Percentiles rank a stretch among this genome's conserved stretches.
Conservation (phyloP, 2,797 vertebrate genomes). For the Myotis pilosus region DNA sequence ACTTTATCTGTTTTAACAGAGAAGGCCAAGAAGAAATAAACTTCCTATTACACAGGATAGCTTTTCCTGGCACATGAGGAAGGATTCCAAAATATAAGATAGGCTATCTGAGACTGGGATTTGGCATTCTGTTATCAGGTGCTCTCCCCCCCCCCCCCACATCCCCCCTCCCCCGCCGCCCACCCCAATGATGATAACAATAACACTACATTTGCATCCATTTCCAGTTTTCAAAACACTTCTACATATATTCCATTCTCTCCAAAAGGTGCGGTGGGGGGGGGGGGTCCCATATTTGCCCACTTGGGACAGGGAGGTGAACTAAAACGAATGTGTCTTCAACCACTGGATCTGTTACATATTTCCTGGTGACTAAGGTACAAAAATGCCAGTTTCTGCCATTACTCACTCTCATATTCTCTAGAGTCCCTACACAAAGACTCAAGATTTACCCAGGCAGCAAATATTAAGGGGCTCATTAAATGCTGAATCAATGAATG, state of each 20-base stretch:
- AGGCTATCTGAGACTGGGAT: neutral
- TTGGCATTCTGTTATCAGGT: neutral
- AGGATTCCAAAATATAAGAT: neutral
- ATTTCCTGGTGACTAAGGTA: neutral
- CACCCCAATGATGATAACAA: neutral
- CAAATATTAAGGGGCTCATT: neutral
- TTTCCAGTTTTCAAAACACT: slow-evolving; percentile 2
- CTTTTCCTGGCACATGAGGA: neutral
- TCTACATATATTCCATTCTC: neutral
- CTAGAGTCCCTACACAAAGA: neutral
- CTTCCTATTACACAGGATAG: neutral
- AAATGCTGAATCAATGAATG: neutral
- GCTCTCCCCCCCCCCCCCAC: neutral
- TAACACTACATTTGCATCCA: neutral
- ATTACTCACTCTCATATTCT: neutral
- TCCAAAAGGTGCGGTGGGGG: neutral
- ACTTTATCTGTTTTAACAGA: neutral
- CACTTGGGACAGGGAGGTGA: neutral
- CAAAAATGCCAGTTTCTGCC: neutral
- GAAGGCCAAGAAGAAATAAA: neutral
- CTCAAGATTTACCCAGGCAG: neutral
- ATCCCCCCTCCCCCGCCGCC: neutral
- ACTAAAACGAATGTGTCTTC: neutral
- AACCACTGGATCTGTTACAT: neutral
- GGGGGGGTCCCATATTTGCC: neutral